Base-by-base conservation (phyloP, 1,140 invertebrate species). In the Frieseomelitta varia region DNA sequence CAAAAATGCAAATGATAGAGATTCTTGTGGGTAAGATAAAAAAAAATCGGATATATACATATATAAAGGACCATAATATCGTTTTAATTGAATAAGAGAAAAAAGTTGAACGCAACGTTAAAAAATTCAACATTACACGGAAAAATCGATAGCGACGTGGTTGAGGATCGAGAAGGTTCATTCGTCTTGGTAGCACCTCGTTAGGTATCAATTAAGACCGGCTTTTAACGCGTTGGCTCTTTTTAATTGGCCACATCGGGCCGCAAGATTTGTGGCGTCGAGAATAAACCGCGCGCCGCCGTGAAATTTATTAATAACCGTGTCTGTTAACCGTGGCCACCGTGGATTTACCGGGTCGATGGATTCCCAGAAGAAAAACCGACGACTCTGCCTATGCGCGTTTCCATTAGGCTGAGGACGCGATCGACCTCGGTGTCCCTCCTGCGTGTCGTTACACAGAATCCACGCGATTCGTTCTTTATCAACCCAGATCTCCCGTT, bases 291-390 rank as follows among this genome's bases (percentile, higher is more conserved):
- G 71, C 71, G 15, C 21, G 71, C 24, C 71, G 47, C 3, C n/a
- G 55, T 75, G 53, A 75, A 34, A 75, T 75, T 34, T 75, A 75
- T 75, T 75, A 75, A 75, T 75, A 75, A 75, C 73, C 55, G 53
- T 15, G 72, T 6, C 21, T 6, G 72, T 74, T 74, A 56, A 55
- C 27, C 67, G 30, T 10, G 39, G 68, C 68, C 68, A 71, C 68
- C 39, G 39, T 71, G 68, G 15, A 47, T 47, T 47, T 47, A 47
- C 39, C 39, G 39, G 39, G 24, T 14, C 39, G 34, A 56, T 75
- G 73, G 21, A 34, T 75, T 75, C 73, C 30, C 73, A 58, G 73
- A 75, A 75, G 73, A 27, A 75, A 75, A 75, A 75, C 73, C 53
- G 53, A 1, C 39, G 24, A 21, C 19, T 47, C 39, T 72, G 69